Percentiles rank a stretch among this genome's conserved stretches.
phyloP scores from a whole-genome alignment of 2,797 vertebrate species.

The Lacerta bilineata region DNA sequence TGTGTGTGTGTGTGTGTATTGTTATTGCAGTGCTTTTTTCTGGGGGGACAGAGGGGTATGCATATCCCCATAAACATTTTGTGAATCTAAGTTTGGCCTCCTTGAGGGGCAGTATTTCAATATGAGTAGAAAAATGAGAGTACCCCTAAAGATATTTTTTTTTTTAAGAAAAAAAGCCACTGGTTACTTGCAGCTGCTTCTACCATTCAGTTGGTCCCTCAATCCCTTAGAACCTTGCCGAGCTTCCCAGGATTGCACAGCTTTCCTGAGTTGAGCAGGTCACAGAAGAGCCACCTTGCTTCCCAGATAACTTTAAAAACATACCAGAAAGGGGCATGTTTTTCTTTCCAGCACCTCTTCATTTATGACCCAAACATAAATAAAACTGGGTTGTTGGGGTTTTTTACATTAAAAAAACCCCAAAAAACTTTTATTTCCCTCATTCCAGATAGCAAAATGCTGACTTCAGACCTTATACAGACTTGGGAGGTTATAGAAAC shows the following conservation, averaged over 20 bases:
- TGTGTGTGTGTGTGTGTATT: no score
- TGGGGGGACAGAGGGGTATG: no score
- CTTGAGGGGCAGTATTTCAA: no score
- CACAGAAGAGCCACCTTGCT: neutral
- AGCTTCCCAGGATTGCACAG: neutral
- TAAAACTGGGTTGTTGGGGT: slow-evolving; percentile 45
- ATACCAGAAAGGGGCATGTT: slow-evolving; percentile 65
- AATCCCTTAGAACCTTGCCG: neutral
- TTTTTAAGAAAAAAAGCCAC: no score
- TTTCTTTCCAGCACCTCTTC: slow-evolving; percentile 70
- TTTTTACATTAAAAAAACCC: slow-evolving; percentile 52
- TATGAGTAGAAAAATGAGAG: no score
- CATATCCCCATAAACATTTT: no score
- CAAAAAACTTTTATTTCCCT: slow-evolving; percentile 10
- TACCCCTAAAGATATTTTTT: no score
- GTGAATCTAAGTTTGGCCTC: no score
- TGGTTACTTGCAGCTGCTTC: neutral
- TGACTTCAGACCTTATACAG: slow-evolving; percentile 49
- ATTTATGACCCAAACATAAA: slow-evolving; percentile 61
- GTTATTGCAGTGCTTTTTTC: no score
- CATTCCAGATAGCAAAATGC: slow-evolving; percentile 59
- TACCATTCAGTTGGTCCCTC: neutral
- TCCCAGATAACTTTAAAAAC: slow-evolving; percentile 62
- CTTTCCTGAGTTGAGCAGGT: neutral
- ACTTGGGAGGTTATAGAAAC: slow-evolving; percentile 65